Base-by-base conservation (phyloP, 2,797 vertebrate species). In the Pitangus sulphuratus region DNA sequence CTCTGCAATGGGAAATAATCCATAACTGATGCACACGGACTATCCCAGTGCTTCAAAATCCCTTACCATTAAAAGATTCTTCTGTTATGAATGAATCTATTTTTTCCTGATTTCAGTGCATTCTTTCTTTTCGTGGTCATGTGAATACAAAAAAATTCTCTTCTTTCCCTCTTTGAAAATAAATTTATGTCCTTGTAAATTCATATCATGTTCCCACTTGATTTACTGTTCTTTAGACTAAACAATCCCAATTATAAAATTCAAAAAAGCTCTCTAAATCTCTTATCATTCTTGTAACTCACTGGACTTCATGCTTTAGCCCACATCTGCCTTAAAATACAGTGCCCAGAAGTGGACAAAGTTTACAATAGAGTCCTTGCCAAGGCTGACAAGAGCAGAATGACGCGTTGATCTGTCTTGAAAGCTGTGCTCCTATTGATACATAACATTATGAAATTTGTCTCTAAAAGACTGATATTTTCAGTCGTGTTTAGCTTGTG, bases 371-470 rank as follows among this genome's bases (percentile, higher is more conserved):
- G 47, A 79, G 26, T 64, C 24, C 3, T 77, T 64, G 16, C 48
- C 51, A 77, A 70, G 30, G 18, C 14, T 45, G 25, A 66, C n/a
- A 47, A 92, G 53, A 81, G 8, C 7, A 56, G 33, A 64, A 48
- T 45, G 21, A 57, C 0, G 0, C 11, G 45, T 21, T 28, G 14
- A 71, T 7, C 6, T 39, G 7, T 31, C 25, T 42, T 54, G 45
- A 76, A 82, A 72, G 12, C 31, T 54, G 18, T 33, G 13, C 1
- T 74, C 8, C 17, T 66, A 17, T 13, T 45, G 25, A 39, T 64
- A 14, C 4, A 81, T 33, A 26, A 30, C 57, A 62, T 4, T 26
- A 21, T 60, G 61, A 84, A 51, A 33, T 65, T 20, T 61, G 21
- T 20, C 15, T 61, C n/a, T 75, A 28, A 20, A 80, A 86, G 8